Percentiles rank a stretch among this genome's conserved stretches.
phyloP scores from a whole-genome alignment of 2,113 vertebrate genomes.

The Menura novaehollandiae region DNA sequence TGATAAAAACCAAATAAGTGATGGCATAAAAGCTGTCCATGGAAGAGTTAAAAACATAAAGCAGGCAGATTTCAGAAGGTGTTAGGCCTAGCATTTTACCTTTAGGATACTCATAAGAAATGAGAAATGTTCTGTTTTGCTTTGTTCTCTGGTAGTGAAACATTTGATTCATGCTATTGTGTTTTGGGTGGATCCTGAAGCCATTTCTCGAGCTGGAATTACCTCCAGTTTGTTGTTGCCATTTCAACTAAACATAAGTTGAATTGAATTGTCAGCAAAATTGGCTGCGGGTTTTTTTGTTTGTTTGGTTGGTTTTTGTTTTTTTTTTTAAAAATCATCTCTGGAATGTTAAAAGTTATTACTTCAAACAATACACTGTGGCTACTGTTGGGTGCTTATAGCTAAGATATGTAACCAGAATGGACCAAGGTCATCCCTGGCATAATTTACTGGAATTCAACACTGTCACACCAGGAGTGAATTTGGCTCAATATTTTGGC shows the following conservation, averaged over 20 bases:
- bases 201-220: not conserved
- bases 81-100: not conserved
- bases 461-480: not conserved
- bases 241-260: slow-evolving; percentile 20
- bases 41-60: not conserved
- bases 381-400: not conserved
- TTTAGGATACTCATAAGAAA: not conserved
- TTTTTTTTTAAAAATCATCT: not conserved
- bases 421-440: not conserved
- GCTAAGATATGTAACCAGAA: not conserved
- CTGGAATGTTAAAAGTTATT: not conserved
- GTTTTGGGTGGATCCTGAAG: not conserved
- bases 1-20: not conserved
- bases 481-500: slow-evolving; percentile 37
- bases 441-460: not conserved
- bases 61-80: not conserved
- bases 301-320: not conserved
- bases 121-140: not conserved
- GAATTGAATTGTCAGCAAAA: slow-evolving; percentile 3
- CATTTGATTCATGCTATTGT: not conserved
- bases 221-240: not conserved
- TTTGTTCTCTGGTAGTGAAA: not conserved
- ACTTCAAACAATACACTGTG: not conserved
- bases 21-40: not conserved
- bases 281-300: not conserved